Conservation (phyloP, 2,797 vertebrate species). For the Halcyon badia region DNA sequence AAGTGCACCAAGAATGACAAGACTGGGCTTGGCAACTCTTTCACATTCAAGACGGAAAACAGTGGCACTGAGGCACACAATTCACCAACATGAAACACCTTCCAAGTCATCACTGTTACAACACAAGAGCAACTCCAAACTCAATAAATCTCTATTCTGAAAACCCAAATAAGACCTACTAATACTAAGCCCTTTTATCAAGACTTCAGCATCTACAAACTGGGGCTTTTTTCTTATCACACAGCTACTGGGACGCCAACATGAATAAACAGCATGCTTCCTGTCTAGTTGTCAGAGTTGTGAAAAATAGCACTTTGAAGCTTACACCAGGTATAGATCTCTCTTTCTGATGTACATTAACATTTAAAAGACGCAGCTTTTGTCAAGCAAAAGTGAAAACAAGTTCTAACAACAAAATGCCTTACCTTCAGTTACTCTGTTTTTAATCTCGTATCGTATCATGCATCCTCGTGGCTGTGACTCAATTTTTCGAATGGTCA, state of each 20-base stretch:
- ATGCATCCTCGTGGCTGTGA: neutral
- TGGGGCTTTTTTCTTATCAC: neutral
- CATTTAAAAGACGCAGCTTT: slow-evolving; percentile 11
- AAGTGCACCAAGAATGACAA: neutral
- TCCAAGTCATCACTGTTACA: neutral
- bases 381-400: neutral
- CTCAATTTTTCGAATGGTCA: neutral
- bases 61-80: neutral
- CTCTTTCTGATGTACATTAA: neutral
- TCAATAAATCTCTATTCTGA: neutral
- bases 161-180: neutral
- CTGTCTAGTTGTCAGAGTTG: neutral
- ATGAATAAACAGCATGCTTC: neutral
- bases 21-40: neutral
- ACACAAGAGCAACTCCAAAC: neutral
- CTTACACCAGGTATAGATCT: neutral
- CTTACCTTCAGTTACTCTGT: neutral
- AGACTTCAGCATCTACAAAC: neutral
- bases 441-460: neutral
- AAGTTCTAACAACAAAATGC: neutral
- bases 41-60: neutral
- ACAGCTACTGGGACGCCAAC: neutral
- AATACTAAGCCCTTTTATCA: neutral
- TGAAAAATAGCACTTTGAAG: slow-evolving; percentile 1
- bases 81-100: neutral